Conservation (phyloP, 2,797 vertebrate species). For the Distichodus sexfasciatus region DNA sequence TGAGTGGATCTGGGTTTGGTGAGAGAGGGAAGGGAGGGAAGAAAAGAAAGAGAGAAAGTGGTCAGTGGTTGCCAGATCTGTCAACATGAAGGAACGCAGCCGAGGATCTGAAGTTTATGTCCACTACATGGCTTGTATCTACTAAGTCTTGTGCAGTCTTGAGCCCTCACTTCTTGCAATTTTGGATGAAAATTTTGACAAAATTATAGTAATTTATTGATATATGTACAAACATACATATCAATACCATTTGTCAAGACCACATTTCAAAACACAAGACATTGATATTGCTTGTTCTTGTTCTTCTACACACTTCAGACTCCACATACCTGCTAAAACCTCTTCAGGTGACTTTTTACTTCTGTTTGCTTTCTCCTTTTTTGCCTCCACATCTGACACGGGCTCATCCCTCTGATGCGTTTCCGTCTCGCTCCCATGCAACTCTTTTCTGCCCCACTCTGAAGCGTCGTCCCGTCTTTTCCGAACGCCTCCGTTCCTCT, state of each 20-base stretch:
- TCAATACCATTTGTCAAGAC: too few relatives aligned
- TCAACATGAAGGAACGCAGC: conserved; percentile 22
- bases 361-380: conserved; percentile 41
- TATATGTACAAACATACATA: too few relatives aligned
- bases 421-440: conserved; percentile 9
- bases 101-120: background rate
- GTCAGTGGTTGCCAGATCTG: background rate
- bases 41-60: background rate
- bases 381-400: background rate
- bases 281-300: too few relatives aligned
- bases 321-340: conserved; percentile 49
- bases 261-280: too few relatives aligned
- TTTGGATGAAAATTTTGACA: too few relatives aligned
- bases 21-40: conserved; percentile 19
- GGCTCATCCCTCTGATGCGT: conserved; percentile 43
- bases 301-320: too few relatives aligned
- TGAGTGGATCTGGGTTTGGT: conserved; percentile 3
- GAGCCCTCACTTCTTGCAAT: too few relatives aligned
- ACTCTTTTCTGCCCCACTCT: conserved; percentile 21
- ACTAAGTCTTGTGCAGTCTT: too few relatives aligned
- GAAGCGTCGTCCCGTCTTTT: background rate
- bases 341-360: conserved; percentile 53
- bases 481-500: conserved; percentile 19
- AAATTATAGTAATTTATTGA: too few relatives aligned
- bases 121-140: too few relatives aligned